These are phyloP conservation scores for Corbicula japonica DNA, from an alignment of 2,888 invertebrate genomes.

Conservation along the genomic window DNA sequence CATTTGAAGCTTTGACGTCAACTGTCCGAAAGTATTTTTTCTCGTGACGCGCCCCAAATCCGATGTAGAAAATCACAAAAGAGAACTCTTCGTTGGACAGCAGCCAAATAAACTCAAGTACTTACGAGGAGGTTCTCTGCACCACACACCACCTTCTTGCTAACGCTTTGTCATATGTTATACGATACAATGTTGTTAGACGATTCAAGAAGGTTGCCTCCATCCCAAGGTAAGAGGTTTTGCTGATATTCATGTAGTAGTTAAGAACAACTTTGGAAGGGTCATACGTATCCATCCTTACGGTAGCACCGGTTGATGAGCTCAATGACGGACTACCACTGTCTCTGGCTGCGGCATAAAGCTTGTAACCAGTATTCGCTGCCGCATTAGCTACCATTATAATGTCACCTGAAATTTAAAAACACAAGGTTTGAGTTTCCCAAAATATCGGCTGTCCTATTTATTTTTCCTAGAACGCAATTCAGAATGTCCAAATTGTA, in stretches of 20 bases:
- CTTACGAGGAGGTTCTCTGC: slow-evolving; percentile 63
- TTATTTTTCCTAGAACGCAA: too few relatives aligned
- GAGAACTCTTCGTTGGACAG: too few relatives aligned
- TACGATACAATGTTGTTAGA: slow-evolving; percentile 67
- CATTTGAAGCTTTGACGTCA: too few relatives aligned
- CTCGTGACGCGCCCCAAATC: too few relatives aligned
- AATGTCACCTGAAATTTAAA: slow-evolving; percentile 62
- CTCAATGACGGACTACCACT: slow-evolving; percentile 67
- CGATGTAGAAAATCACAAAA: too few relatives aligned
- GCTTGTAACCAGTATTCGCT: slow-evolving; percentile 63
- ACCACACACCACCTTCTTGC: slow-evolving; percentile 76
- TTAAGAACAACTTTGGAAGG: slow-evolving; percentile 67
- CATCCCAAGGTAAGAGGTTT: slow-evolving; percentile 60
- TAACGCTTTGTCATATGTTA: slow-evolving; percentile 60
- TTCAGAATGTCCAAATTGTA: too few relatives aligned
- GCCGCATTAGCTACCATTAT: slow-evolving; percentile 59
- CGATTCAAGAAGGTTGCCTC: slow-evolving; percentile 70
- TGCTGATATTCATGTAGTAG: slow-evolving; percentile 66
- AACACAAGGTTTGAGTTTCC: too few relatives aligned
- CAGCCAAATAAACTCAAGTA: too few relatives aligned
- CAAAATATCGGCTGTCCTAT: too few relatives aligned
- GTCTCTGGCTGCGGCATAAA: slow-evolving; percentile 73
- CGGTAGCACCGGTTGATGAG: slow-evolving; percentile 68
- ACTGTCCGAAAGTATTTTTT: too few relatives aligned
- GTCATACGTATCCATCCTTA: slow-evolving; percentile 79